Conservation (phyloP, 2,113 vertebrate genomes). For the Datnioides undecimradiatus region DNA sequence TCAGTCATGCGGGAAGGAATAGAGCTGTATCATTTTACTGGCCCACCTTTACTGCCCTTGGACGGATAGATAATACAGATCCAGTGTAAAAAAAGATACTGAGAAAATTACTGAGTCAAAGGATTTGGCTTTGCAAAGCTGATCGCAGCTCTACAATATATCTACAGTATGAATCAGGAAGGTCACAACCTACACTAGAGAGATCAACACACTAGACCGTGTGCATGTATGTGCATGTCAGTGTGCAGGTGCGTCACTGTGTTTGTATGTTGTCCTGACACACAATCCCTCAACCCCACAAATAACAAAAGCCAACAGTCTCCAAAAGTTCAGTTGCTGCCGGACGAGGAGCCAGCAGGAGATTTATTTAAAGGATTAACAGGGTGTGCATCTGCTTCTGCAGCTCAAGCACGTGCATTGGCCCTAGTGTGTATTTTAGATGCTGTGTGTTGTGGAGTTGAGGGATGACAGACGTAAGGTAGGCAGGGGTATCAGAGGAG, state of each 20-base stretch:
- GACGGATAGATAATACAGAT: constrained; percentile 26
- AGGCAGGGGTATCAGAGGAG: constrained; percentile 25
- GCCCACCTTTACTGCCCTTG: constrained; percentile 45
- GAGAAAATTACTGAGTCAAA: constrained; percentile 25
- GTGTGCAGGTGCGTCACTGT: neutral
- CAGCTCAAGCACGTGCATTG: constrained; percentile 50
- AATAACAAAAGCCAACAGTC: constrained; percentile 51
- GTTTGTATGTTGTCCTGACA: constrained; percentile 25
- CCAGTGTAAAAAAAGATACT: constrained; percentile 9
- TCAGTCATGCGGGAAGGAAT: constrained; percentile 15
- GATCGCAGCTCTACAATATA: constrained; percentile 6
- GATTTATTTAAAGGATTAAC: constrained; percentile 80
- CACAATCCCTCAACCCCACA: constrained; percentile 26
- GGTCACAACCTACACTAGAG: neutral
- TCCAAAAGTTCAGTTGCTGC: constrained; percentile 49
- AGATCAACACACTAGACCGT: constrained; percentile 28
- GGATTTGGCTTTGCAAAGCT: constrained; percentile 44
- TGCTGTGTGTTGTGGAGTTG: constrained; percentile 4
- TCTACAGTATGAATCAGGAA: constrained; percentile 19
- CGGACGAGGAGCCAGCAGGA: constrained; percentile 58
- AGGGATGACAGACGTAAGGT: constrained; percentile 19
- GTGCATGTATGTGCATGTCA: constrained; percentile 42
- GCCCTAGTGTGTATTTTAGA: constrained; percentile 12
- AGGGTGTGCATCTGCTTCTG: constrained; percentile 67
- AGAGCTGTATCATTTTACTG: constrained; percentile 25